Evolutionary conservation across 1,140 invertebrate species (phyloP), one percentile per base, ranked within the genome.

Genomic region (Leptinotarsa defecta): DNA sequence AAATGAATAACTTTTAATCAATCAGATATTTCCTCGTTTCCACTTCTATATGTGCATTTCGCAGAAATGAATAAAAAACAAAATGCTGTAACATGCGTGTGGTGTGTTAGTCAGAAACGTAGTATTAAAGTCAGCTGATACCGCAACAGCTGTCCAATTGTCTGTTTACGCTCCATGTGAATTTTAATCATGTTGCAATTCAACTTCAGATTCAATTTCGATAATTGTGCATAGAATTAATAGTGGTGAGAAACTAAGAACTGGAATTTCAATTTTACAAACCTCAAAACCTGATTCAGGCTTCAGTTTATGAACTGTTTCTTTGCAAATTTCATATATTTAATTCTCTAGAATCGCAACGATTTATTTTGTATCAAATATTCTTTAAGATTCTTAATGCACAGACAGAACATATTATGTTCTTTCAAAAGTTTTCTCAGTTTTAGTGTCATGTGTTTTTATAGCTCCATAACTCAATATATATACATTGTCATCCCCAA

Each of bases 71-170:
- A 43, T 43, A 43, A 43, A 43, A 43, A 43, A 43, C 34, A 43
- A 43, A 43, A 57, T 57, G 52, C 4, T 57, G 52, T 57, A 3
- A 3, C n/a, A 19, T 57, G 52, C 52, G n/a, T 43, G 34, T 43
- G 52, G 52, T 57, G 15, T 57, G 5, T 57, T 57, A 57, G 15
- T 57, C 17, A 57, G 15, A 57, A 57, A 57, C 13, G 17, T 15
- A 57, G 15, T 19, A 17, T 19, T 57, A 57, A 13, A 19, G 13
- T 57, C 52, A 57, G 52, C 15, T 57, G 15, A 57, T 57, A 19
- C 52, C n/a, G 52, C n/a, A 57, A 57, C 52, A 57, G 52, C 52
- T 57, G 52, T 57, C n/a, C 52, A 17, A n/a, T 57, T 57, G 52
- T 17, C n/a, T 17, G 52, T 57, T 19, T 57, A 19, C 13, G 17